Percentiles rank a stretch among this genome's conserved stretches.
phyloP scores from a whole-genome alignment of 2,113 vertebrate genomes.

The Psilopogon haemacephalus region DNA sequence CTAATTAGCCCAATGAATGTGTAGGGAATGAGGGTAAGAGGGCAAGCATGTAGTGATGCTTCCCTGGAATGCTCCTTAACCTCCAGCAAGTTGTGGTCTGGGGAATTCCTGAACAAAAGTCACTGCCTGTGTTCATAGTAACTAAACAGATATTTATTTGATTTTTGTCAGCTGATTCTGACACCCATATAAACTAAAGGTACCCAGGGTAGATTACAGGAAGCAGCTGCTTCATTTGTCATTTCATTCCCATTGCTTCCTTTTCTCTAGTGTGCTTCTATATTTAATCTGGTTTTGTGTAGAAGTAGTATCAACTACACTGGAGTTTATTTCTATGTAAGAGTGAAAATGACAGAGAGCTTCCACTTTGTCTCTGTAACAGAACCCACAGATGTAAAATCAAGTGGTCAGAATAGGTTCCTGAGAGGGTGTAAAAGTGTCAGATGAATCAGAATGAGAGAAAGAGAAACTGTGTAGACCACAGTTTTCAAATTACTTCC shows the following conservation, averaged over 20 bases:
- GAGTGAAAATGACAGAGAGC: not conserved
- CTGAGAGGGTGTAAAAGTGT: not conserved
- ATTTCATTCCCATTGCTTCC: not conserved
- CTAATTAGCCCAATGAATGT: not conserved
- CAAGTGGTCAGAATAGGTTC: not conserved
- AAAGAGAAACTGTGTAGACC: not conserved
- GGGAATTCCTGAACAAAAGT: not conserved
- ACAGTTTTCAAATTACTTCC: not conserved
- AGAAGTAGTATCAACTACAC: not conserved
- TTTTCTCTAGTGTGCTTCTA: not conserved
- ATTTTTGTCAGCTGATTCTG: not conserved
- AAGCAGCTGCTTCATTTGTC: not conserved
- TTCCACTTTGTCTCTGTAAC: not conserved
- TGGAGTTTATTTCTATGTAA: not conserved
- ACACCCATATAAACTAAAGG: not conserved
- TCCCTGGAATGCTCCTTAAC: not conserved
- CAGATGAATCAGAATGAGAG: conserved; percentile 1
- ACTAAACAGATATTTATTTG: not conserved
- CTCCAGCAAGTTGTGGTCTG: not conserved
- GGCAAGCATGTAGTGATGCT: not conserved
- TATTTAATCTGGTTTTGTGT: not conserved
- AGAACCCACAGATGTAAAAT: not conserved
- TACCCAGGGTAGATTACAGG: not conserved
- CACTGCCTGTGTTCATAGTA: not conserved
- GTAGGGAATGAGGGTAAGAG: not conserved